Conservation (phyloP, 2,797 vertebrate genomes). For the Rhynchonycteris naso region DNA sequence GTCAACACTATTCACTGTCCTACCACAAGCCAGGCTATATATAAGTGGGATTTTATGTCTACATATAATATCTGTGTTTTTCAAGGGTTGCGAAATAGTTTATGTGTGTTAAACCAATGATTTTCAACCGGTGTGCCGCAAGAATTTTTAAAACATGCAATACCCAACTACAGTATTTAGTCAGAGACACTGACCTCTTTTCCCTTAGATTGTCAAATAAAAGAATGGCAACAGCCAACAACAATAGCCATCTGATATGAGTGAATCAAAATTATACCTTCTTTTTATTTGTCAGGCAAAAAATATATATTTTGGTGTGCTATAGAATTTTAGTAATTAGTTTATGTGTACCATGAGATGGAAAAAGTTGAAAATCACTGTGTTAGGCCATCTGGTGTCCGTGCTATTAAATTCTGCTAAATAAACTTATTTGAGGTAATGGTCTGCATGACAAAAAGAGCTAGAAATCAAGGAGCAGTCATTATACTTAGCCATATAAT, state of each 20-base stretch:
- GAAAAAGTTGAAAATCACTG: background rate
- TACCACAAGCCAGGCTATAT: too few relatives aligned
- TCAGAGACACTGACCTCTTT: background rate
- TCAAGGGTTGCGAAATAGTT: conserved; percentile 8
- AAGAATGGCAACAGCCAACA: background rate
- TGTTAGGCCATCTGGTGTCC: background rate
- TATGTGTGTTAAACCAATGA: background rate
- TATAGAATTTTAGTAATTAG: background rate
- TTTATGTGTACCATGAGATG: background rate
- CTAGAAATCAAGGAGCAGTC: conserved; percentile 11
- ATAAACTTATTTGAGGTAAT: background rate
- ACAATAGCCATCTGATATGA: background rate
- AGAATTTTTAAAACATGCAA: background rate
- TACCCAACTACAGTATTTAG: too few relatives aligned
- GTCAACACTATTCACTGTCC: too few relatives aligned
- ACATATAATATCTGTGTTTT: background rate
- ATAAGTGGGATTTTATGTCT: conserved; percentile 31
- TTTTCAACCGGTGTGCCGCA: background rate
- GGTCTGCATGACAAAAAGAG: background rate
- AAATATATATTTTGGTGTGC: background rate
- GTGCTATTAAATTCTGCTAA: conserved; percentile 21
- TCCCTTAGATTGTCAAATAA: background rate
- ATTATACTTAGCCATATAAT: background rate
- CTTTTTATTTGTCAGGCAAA: background rate
- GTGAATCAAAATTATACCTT: background rate